phyloP scores from a whole-genome alignment of 2,888 invertebrate species.

The Heteropelma amictum region DNA sequence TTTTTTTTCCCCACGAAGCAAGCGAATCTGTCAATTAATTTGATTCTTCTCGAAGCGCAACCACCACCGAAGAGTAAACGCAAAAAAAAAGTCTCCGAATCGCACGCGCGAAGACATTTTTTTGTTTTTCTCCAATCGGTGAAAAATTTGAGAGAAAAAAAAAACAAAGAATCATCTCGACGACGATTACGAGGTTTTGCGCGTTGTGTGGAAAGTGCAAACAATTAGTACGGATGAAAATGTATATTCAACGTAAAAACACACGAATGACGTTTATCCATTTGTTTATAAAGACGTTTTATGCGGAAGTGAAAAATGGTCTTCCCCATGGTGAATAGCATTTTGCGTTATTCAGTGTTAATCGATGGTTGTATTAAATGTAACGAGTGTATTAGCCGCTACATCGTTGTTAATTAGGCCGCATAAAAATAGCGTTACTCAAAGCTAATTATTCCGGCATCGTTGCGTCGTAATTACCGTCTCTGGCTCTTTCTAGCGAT shows the following conservation, averaged over 20 bases:
- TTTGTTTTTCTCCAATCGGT: too few species aligned
- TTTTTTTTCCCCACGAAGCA: constrained; percentile 44
- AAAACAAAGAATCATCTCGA: too few species aligned
- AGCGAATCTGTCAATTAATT: constrained; percentile 28
- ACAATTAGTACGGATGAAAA: neutral
- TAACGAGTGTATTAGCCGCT: too few species aligned
- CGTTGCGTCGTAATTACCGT: constrained; percentile 14
- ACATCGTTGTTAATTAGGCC: constrained; percentile 12
- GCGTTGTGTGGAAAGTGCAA: neutral
- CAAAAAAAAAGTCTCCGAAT: neutral
- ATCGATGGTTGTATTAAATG: constrained; percentile 27
- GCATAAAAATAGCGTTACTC: constrained; percentile 9
- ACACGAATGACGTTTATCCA: constrained; percentile 40
- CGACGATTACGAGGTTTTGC: neutral
- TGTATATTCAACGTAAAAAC: too few species aligned
- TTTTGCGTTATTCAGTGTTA: constrained; percentile 37
- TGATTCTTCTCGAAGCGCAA: too few species aligned
- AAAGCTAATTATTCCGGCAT: constrained; percentile 14
- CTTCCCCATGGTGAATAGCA: constrained; percentile 45
- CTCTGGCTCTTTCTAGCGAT: neutral
- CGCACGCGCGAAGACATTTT: neutral
- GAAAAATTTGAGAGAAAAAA: too few species aligned
- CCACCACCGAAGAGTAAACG: too few species aligned
- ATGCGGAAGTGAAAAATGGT: constrained; percentile 36
- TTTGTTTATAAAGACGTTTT: constrained; percentile 3